Evolutionary conservation across 2,797 vertebrate genomes (phyloP).

Genomic region (Sparidentex hasta): DNA sequence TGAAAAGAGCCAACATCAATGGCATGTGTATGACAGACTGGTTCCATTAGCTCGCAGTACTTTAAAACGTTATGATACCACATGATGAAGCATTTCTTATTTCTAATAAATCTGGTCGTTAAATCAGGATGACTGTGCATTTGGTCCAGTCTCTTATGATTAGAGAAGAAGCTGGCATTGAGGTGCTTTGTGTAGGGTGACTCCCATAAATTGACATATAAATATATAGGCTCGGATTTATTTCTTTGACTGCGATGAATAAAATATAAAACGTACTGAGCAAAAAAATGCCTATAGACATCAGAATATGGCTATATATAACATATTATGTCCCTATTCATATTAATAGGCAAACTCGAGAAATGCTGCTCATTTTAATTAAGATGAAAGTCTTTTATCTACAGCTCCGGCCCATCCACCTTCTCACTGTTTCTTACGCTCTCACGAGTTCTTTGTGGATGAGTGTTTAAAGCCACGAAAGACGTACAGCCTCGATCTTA

Average conservation of each 20-base stretch:
- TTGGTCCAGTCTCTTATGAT: conserved; percentile 57
- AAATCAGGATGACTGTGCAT: conserved; percentile 59
- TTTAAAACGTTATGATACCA: not conserved
- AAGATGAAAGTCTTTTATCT: conserved; percentile 61
- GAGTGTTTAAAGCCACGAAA: conserved; percentile 29
- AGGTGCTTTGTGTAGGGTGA: conserved; percentile 23
- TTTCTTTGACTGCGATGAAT: conserved; percentile 46
- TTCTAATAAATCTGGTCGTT: conserved; percentile 28
- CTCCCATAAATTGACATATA: conserved; percentile 27
- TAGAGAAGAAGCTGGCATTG: conserved; percentile 41
- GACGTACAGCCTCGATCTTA: conserved; percentile 39
- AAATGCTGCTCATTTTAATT: conserved; percentile 58
- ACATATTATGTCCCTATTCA: conserved; percentile 42
- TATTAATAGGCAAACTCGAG: conserved; percentile 44
- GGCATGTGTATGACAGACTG: not conserved
- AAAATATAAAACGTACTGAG: conserved; percentile 28
- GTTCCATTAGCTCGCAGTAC: not conserved
- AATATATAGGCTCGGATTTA: conserved; percentile 30
- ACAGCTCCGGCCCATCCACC: conserved; percentile 25
- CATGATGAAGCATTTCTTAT: not conserved
- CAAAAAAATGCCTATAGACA: conserved; percentile 25
- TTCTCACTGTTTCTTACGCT: conserved; percentile 47
- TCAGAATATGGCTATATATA: conserved; percentile 38
- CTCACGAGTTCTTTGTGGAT: conserved; percentile 43
- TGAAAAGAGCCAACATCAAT: not conserved